Conservation (phyloP, 2,113 vertebrate species). For the Athene cunicularia region DNA sequence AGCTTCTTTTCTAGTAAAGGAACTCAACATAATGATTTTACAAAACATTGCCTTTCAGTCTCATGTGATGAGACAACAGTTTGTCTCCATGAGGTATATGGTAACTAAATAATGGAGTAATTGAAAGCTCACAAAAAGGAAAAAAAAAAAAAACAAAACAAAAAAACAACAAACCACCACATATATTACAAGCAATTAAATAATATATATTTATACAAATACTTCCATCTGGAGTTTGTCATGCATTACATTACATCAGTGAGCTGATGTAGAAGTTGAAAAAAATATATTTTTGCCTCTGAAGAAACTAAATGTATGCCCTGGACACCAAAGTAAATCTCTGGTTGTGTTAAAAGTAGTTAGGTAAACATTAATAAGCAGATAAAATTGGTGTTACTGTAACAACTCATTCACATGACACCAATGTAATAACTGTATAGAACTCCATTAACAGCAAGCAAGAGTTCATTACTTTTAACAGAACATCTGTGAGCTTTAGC, state of each 20-base stretch:
- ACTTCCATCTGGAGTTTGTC: not conserved
- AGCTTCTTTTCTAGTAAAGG: not conserved
- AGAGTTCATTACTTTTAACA: slow-evolving; percentile 9
- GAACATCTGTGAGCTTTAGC: slow-evolving; percentile 61
- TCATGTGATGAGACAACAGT: not conserved
- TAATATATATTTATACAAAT: not conserved
- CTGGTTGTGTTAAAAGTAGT: not conserved
- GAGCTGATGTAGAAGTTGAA: not conserved
- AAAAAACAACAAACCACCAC: no score
- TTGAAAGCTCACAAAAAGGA: not conserved
- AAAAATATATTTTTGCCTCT: not conserved
- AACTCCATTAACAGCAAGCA: slow-evolving; percentile 32
- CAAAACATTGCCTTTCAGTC: not conserved
- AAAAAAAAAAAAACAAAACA: not conserved
- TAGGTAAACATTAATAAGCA: not conserved
- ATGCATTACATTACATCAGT: not conserved
- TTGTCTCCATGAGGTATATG: not conserved
- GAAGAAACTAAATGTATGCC: not conserved
- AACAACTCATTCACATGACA: slow-evolving; percentile 1
- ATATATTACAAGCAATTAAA: not conserved
- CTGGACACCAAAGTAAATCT: not conserved
- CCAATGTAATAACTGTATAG: not conserved
- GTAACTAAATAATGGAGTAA: not conserved
- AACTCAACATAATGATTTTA: not conserved
- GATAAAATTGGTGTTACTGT: not conserved